Evolutionary conservation across 1,140 invertebrate genomes (phyloP).

Genomic region (Octopus bimaculoides): DNA sequence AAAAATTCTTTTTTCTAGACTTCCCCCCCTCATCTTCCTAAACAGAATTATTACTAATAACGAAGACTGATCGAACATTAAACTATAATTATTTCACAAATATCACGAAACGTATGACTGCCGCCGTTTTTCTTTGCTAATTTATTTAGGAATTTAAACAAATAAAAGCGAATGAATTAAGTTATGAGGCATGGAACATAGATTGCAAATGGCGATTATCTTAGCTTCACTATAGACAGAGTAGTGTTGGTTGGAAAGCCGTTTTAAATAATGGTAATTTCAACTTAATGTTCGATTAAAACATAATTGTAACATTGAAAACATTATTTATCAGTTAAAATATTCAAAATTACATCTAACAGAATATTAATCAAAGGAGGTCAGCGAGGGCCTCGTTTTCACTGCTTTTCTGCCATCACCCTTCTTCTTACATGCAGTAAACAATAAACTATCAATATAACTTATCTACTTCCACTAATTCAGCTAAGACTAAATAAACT

Average conservation of each 20-base stretch:
- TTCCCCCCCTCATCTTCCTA: neutral
- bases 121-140: too few relatives aligned
- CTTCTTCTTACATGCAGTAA: neutral
- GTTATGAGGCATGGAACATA: neutral
- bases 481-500: neutral
- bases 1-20: neutral
- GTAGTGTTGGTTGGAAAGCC: neutral
- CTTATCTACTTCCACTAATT: too few relatives aligned
- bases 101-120: too few relatives aligned
- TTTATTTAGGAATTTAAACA: too few relatives aligned
- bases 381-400: neutral
- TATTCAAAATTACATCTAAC: too few relatives aligned
- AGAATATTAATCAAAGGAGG: neutral
- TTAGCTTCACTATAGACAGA: neutral
- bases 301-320: too few relatives aligned
- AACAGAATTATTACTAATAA: too few relatives aligned
- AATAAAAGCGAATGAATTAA: too few relatives aligned
- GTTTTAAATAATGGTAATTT: neutral
- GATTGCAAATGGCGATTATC: constrained; percentile 11
- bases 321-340: too few relatives aligned
- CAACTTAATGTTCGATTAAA: too few relatives aligned
- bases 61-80: too few relatives aligned
- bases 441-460: neutral
- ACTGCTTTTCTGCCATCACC: neutral
- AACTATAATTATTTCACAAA: too few relatives aligned